phyloP scores from a whole-genome alignment of 1,140 invertebrate species.

The Aradophagus sp. region DNA sequence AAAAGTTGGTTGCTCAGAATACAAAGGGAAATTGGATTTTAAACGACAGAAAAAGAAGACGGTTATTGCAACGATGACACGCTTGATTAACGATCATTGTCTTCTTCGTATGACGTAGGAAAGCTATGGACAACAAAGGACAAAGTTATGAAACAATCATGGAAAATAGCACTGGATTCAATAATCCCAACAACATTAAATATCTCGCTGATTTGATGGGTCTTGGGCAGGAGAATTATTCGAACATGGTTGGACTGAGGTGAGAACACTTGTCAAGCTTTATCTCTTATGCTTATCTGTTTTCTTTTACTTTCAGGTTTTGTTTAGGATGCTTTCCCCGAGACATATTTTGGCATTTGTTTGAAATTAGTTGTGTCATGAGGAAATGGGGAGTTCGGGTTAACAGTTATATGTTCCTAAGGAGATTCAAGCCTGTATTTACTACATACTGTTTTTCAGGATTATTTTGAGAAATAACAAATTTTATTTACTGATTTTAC shows the following conservation, averaged over 20 bases:
- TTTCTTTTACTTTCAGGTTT: slow-evolving; percentile 4
- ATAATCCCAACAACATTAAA: slow-evolving; percentile 91
- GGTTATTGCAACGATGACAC: not conserved
- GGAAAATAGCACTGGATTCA: slow-evolving; percentile 88
- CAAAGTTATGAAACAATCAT: slow-evolving; percentile 89
- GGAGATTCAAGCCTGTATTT: too few relatives aligned
- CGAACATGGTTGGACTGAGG: slow-evolving; percentile 85
- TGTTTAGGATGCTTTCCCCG: slow-evolving; percentile 1
- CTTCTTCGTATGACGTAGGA: slow-evolving; percentile 78
- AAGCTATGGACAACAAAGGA: slow-evolving; percentile 85
- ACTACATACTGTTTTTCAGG: too few relatives aligned
- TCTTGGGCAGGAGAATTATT: slow-evolving; percentile 81
- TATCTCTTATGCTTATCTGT: not conserved
- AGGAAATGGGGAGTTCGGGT: slow-evolving; percentile 38
- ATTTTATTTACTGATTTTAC: too few relatives aligned
- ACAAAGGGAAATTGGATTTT: too few relatives aligned
- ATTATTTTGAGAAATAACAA: too few relatives aligned
- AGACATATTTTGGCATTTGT: too few relatives aligned
- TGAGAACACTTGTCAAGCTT: slow-evolving; percentile 65
- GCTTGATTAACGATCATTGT: slow-evolving; percentile 46
- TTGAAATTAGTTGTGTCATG: too few relatives aligned
- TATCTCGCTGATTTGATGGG: slow-evolving; percentile 84
- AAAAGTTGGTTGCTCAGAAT: slow-evolving; percentile 16
- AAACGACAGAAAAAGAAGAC: slow-evolving; percentile 3
- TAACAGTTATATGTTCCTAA: too few relatives aligned